phyloP scores from a whole-genome alignment of 2,888 invertebrate species.

The Chloroclystis v-ata region DNA sequence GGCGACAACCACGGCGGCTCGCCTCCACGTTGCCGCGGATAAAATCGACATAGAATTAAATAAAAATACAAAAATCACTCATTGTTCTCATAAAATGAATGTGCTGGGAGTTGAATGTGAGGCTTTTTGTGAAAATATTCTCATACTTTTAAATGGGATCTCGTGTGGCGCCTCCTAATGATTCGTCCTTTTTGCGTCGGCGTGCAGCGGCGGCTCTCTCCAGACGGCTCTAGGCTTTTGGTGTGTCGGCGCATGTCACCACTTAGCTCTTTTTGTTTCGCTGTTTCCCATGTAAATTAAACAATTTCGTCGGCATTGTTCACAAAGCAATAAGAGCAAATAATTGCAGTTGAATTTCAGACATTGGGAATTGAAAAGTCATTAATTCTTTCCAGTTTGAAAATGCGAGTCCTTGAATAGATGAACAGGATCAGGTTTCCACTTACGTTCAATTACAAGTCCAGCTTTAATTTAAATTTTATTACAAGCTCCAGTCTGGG shows the following conservation, averaged over 20 bases:
- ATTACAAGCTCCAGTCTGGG: too few relatives aligned
- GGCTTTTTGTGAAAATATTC: conserved; percentile 78
- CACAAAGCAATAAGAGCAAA: conserved; percentile 30
- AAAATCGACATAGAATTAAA: conserved; percentile 78
- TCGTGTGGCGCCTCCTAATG: conserved; percentile 79
- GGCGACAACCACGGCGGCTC: conserved; percentile 69
- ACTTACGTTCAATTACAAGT: too few relatives aligned
- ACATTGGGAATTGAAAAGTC: background rate
- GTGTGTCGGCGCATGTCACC: conserved; percentile 72
- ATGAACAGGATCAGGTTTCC: too few relatives aligned
- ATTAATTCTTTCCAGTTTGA: too few relatives aligned
- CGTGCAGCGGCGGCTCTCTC: conserved; percentile 51
- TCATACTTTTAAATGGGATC: conserved; percentile 77
- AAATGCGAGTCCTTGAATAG: too few relatives aligned
- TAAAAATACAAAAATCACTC: conserved; percentile 78
- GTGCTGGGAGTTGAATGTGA: conserved; percentile 77
- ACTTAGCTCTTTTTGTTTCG: conserved; percentile 60
- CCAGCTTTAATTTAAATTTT: too few relatives aligned
- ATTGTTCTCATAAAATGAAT: conserved; percentile 79
- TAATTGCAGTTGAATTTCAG: background rate
- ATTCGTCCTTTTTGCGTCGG: conserved; percentile 74
- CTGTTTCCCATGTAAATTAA: conserved; percentile 71
- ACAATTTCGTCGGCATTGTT: conserved; percentile 72
- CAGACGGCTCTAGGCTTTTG: conserved; percentile 65
- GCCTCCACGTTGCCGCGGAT: conserved; percentile 69